Conservation (phyloP, 2,797 vertebrate species). For the Hypotaenidia okinawae region DNA sequence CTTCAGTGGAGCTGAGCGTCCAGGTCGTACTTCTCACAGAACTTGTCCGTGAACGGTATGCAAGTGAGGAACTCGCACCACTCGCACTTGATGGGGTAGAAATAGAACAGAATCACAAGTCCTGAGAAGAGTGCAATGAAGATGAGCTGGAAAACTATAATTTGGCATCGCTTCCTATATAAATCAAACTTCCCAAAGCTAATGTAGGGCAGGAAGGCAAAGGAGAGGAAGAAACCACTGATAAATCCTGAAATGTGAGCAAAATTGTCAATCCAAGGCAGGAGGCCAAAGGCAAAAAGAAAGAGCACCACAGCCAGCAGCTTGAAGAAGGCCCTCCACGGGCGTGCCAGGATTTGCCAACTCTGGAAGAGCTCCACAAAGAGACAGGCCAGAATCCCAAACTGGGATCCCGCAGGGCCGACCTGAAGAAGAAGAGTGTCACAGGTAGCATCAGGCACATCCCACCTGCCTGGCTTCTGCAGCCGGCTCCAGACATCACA, state of each 20-base stretch:
- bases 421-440: conserved; percentile 79
- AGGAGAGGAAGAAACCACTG: conserved; percentile 97
- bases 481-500: background rate
- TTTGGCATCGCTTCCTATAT: conserved; percentile 98
- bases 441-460: background rate
- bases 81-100: conserved; percentile 93
- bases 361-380: conserved; percentile 99
- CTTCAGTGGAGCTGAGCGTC: conserved; percentile 95
- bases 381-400: conserved; percentile 96
- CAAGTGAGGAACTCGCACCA: conserved; percentile 98
- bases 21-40: conserved; percentile 99
- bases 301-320: conserved; percentile 93
- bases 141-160: conserved; percentile 92
- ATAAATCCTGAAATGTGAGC: conserved; percentile 96
- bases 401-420: conserved; percentile 96
- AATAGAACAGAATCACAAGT: conserved; percentile 95
- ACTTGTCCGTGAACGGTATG: conserved; percentile 99
- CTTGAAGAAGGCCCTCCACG: conserved; percentile 96
- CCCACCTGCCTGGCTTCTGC: background rate
- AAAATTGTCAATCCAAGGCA: conserved; percentile 99
- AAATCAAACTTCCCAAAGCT: conserved; percentile 97
- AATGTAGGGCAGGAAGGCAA: conserved; percentile 97
- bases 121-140: conserved; percentile 94
- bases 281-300: conserved; percentile 93
- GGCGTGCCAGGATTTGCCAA: conserved; percentile 98